Conservation (phyloP, 2,113 vertebrate genomes). For the Junco hyemalis region DNA sequence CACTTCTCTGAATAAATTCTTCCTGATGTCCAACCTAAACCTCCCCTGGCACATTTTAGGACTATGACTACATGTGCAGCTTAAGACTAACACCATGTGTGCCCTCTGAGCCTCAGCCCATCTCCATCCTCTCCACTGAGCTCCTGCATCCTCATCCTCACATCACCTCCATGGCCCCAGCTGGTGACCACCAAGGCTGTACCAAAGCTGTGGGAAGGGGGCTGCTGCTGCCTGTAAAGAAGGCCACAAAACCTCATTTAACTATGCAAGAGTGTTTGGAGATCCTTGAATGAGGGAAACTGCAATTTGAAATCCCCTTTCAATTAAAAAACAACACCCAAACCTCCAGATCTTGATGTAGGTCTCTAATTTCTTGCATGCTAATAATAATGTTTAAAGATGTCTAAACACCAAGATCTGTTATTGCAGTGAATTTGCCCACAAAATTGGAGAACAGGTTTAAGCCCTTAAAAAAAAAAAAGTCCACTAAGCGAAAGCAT, state of each 20-base stretch:
- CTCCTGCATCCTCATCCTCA: rapidly evolving
- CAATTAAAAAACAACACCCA: not conserved
- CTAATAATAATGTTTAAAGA: conserved; percentile 36
- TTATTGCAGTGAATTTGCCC: conserved; percentile 48
- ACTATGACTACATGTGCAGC: not conserved
- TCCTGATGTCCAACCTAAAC: not conserved
- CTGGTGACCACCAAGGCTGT: not conserved
- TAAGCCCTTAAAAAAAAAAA: not conserved
- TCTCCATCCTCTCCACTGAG: rapidly evolving
- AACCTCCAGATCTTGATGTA: conserved; percentile 44
- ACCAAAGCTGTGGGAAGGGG: not conserved
- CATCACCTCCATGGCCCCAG: rapidly evolving
- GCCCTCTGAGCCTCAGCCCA: not conserved
- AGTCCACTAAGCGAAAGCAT: conserved; percentile 33
- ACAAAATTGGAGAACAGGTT: conserved; percentile 49
- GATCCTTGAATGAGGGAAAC: not conserved
- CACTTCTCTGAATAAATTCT: not conserved
- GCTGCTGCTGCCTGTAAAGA: not conserved
- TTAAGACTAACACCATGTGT: not conserved
- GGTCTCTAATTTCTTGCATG: conserved; percentile 43
- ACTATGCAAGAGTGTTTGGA: not conserved
- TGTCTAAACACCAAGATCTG: conserved; percentile 10
- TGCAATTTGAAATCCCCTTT: not conserved
- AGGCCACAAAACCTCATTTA: not conserved
- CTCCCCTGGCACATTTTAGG: not conserved